Evolutionary conservation across 2,797 vertebrate genomes (phyloP).

Genomic region (Coluber constrictor): DNA sequence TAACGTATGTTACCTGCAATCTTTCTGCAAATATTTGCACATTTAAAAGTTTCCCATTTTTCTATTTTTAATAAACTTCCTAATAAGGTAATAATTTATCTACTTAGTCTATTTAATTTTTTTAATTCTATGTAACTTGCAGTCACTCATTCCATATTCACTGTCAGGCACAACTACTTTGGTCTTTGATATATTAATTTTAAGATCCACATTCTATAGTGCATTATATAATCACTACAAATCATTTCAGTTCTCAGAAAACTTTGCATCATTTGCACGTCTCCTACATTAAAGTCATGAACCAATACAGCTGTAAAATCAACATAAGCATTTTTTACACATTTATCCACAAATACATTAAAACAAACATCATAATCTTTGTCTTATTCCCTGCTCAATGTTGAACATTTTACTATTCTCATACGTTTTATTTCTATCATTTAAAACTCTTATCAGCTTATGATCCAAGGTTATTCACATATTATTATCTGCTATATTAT

Average conservation of each 20-base stretch:
- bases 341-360: neutral
- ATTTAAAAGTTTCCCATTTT: neutral
- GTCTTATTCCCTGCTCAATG: neutral
- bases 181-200: neutral
- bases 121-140: neutral
- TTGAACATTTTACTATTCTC: neutral
- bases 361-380: neutral
- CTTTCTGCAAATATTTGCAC: neutral
- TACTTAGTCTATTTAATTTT: neutral
- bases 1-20: neutral
- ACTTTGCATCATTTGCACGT: neutral
- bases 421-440: neutral
- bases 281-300: neutral
- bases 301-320: neutral
- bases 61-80: neutral
- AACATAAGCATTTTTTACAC: neutral
- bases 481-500: neutral
- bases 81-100: neutral
- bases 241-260: neutral
- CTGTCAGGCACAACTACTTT: neutral
- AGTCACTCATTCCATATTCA: neutral
- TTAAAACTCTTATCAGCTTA: neutral
- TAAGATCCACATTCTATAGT: neutral
- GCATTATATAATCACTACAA: neutral
- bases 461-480: neutral